Evolutionary conservation across 2,888 invertebrate genomes (phyloP).

Genomic region (Amiota communis): DNA sequence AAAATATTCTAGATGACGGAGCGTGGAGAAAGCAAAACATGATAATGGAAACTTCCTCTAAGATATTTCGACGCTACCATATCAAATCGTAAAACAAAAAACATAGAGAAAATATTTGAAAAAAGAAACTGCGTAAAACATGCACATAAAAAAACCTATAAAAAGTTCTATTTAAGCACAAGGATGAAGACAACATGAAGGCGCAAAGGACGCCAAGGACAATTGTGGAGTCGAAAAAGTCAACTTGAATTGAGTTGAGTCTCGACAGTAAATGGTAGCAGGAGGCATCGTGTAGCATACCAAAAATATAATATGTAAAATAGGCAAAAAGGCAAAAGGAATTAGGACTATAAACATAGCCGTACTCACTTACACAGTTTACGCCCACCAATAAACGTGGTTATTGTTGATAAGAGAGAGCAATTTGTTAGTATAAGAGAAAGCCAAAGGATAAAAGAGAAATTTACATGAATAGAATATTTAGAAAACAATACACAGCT

Average conservation of each 20-base stretch:
- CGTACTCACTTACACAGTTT: no score
- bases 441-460: not conserved
- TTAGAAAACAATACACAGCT: no score
- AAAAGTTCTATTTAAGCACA: not conserved
- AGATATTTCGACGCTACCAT: constrained; percentile 7
- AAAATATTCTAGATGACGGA: not conserved
- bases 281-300: not conserved
- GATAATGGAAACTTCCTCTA: constrained; percentile 35
- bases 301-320: no score
- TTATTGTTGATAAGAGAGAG: constrained; percentile 4
- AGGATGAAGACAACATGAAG: not conserved
- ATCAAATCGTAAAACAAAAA: not conserved
- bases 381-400: no score
- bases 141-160: not conserved
- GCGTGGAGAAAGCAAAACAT: constrained; percentile 37
- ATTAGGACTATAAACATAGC: no score
- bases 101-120: not conserved
- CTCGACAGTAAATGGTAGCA: not conserved
- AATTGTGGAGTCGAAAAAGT: not conserved
- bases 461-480: no score
- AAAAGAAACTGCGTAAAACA: not conserved
- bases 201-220: not conserved
- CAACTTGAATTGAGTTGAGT: not conserved
- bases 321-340: no score
- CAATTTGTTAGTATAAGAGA: not conserved